Base-by-base conservation (phyloP, 2,888 invertebrate species). In the Ypsolopha scabrella region DNA sequence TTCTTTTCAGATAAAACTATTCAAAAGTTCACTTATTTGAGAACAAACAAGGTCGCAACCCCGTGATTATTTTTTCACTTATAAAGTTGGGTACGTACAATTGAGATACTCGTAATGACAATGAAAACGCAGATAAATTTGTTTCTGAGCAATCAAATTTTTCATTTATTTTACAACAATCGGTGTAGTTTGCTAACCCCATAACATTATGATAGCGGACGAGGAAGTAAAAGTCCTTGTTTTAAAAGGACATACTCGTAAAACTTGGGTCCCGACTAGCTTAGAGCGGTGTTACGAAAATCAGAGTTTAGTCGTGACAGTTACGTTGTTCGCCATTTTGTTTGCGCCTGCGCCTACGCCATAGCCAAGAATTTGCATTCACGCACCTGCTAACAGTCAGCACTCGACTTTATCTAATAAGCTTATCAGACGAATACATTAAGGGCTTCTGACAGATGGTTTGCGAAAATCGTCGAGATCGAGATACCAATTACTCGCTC, bases 211-310 rank as follows among this genome's bases (percentile, higher is more conserved):
- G 41, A 41, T 49, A 41, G 49, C 57, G 53, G 61, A 65, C 62
- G 52, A 67, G 80, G 78, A 80, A 80, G 78, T 79, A 75, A 77
- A 73, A 74, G 74, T 70, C 70, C 72, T 71, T 69, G 51, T 65
- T 64, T 67, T 68, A 67, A 70, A 75, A 73, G 75, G 72, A 74
- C 65, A 58, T 52, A n/a, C n/a, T n/a, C n/a, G n/a, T n/a, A 57
- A 55, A 50, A 54, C 54, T 54, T 54, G 48, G 54, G 67, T 64
- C 68, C 68, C 61, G 61, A 53, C 55, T 55, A 58, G 55, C 55
- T 53, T 43, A 52, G 24, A 53, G 55, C 46, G 41, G 49, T 52
- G 58, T 68, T 79, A 68, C 68, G 74, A 72, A 74, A 76, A 46
- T 38, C 7, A 6, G 8, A 24, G 24, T 38, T 48, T 37, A 14